Conservation (phyloP, 2,797 vertebrate species). For the Silurus aristotelis region DNA sequence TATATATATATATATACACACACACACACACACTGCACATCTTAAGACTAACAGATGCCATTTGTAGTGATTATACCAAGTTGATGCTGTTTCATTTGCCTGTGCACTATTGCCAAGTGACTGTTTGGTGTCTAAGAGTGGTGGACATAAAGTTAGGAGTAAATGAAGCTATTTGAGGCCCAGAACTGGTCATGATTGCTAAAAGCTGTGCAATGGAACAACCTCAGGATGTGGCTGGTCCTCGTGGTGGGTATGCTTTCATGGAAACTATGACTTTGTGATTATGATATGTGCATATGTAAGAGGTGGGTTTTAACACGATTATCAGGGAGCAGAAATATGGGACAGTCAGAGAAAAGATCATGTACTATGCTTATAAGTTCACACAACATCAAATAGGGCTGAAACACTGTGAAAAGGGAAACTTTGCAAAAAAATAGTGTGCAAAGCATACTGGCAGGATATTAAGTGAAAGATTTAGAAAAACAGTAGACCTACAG, state of each 20-base stretch:
- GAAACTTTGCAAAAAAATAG: background rate
- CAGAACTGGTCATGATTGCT: constrained; percentile 43
- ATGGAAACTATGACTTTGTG: constrained; percentile 60
- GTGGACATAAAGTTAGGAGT: constrained; percentile 34
- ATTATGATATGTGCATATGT: constrained; percentile 59
- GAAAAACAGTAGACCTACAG: background rate
- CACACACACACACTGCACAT: too few relatives aligned
- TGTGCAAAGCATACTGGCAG: background rate
- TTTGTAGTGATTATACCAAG: background rate
- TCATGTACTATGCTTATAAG: background rate
- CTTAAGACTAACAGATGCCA: too few relatives aligned
- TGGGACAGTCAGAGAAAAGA: constrained; percentile 46
- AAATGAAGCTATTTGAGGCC: constrained; percentile 29
- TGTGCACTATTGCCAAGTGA: background rate
- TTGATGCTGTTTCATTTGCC: background rate
- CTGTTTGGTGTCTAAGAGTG: constrained; percentile 3
- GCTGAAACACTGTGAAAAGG: background rate
- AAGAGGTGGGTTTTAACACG: constrained; percentile 52
- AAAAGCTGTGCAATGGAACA: constrained; percentile 50
- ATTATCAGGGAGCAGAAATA: constrained; percentile 52
- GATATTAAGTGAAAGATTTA: constrained; percentile 8
- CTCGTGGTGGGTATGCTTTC: constrained; percentile 56
- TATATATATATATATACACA: too few relatives aligned
- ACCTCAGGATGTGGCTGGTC: constrained; percentile 56
- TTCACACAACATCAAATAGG: constrained; percentile 4